Base-by-base conservation (phyloP, 2,888 invertebrate species). In the Nematopogon swammerdamellus region DNA sequence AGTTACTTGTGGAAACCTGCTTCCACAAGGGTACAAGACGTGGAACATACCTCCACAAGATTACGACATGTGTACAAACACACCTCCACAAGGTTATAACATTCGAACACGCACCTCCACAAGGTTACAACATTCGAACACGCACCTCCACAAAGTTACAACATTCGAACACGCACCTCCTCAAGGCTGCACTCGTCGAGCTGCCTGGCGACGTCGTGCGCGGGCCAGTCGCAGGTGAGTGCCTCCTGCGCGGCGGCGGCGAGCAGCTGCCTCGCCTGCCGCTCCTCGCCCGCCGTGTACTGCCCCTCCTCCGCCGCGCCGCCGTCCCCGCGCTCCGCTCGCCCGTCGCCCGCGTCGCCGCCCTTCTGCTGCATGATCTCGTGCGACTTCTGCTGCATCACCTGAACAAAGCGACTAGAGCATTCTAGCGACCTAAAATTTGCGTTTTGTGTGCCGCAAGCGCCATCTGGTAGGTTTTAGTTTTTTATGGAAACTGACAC, bases 301-400 rank as follows among this genome's bases (percentile, higher is more conserved):
- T 59, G 51, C 52, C 58, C 25, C 30, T 52, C 57, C 30, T 47
- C 55, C 58, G 54, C 59, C 45, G 54, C 58, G 4, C 48, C 55
- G 18, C 53, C 56, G 49, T 58, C 54, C 54, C 55, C 54, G 50
- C 54, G 46, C 50, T 57, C 51, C 56, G 56, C 46, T 54, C 16
- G 52, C 51, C 6, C 50, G 49, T 29, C 60, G 47, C 49, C 54
- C 42, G 48, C 56, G 29, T 44, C 55, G 51, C 55, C 63, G 59
- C 71, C 71, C 63, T 74, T 73, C 54, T 68, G 69, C 53, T 72
- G 67, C 18, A 76, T 64, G 59, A 77, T 74, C 64, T 80, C 80
- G 63, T 77, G 75, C 18, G 76, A 76, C 61, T 80, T 80, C 63
- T 80, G 80, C 60, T 80, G 79, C 80, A 80, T 79, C 57, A 80